These are phyloP conservation scores for Coendou prehensilis DNA, from an alignment of 2,797 vertebrate genomes.

Conservation along the genomic window DNA sequence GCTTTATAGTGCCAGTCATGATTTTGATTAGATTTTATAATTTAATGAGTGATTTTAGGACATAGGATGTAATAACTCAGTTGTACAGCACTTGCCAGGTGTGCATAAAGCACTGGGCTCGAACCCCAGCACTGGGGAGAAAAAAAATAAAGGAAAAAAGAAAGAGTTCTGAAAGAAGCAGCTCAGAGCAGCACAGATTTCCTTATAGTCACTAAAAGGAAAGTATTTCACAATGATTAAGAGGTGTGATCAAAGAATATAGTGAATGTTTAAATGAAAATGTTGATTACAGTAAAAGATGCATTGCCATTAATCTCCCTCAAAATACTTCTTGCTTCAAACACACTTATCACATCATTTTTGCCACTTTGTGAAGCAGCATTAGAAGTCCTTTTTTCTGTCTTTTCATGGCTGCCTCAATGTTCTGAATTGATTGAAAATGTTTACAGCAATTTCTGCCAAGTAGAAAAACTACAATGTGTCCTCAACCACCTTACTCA, in stretches of 20 bases:
- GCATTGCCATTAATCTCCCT: background rate
- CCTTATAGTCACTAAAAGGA: background rate
- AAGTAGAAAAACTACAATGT: background rate
- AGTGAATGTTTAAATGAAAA: background rate
- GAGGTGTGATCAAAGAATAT: background rate
- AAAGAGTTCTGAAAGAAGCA: background rate
- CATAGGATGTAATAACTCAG: background rate
- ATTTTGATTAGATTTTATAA: background rate
- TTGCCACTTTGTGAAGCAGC: background rate
- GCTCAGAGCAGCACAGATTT: background rate
- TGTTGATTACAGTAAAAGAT: background rate
- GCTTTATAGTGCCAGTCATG: background rate
- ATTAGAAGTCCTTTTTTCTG: background rate
- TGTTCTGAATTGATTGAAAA: background rate
- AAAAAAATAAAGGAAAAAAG: too few relatives aligned
- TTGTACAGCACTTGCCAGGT: background rate
- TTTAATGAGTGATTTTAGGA: background rate
- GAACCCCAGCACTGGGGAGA: background rate
- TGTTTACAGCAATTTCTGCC: background rate
- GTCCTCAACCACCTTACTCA: background rate
- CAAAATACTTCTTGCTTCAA: background rate
- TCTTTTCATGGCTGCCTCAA: background rate
- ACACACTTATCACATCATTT: background rate
- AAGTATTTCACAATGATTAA: background rate
- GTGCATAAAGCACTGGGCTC: too few relatives aligned